Evolutionary conservation across 64 coral and sea anemone species (phyloP), one percentile per base, ranked within the genome.

Genomic region (Montipora sp.): DNA sequence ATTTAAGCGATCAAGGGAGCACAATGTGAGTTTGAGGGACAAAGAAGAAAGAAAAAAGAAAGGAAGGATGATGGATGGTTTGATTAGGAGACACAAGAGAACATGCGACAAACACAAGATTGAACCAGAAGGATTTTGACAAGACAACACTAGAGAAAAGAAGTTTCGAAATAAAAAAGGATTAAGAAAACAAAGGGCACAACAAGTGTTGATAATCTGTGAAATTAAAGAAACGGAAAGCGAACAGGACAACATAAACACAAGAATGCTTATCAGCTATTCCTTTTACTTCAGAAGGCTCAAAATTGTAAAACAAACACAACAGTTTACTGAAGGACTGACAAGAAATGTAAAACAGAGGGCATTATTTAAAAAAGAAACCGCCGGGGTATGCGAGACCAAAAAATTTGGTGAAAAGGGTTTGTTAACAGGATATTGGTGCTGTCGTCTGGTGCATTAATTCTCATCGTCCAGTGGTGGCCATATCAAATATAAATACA

Each of bases 1-100:
- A 63, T 85, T 48, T 71, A 8, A 51, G 47, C 66, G 82, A 85
- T 71, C 71, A 72, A 71, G n/a, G 65, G 16, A 12, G 44, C 44
- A 71, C 61, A 85, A 85, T 71, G n/a, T 71, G 65, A 16, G 82
- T 18, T 72, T 15, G 47, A 72, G 18, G 13, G 71, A 85, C 82
- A 85, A 72, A 72, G 82, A 9, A 12, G 7, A 85, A 48, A 36
- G 7, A 51, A 46, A 71, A 85, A 85, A 85, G 5, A 72, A 71
- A 85, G 47, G 71, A 72, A 71, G 9, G 45, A 48, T 21, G 82
- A 85, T 85, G 61, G 49, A 85, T 85, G 82, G 47, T 72, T 69
- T 71, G 65, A 85, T 85, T 85, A 71, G 48, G 5, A 70, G 82
- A 85, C 67, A 71, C 65, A 72, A 85, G 65, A 51, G 61, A 85